Evolutionary conservation across 53 echinoderm and acorn worm genomes (phyloP), one percentile per base, ranked within the genome.

Genomic region (Temnopleurus reevesii): DNA sequence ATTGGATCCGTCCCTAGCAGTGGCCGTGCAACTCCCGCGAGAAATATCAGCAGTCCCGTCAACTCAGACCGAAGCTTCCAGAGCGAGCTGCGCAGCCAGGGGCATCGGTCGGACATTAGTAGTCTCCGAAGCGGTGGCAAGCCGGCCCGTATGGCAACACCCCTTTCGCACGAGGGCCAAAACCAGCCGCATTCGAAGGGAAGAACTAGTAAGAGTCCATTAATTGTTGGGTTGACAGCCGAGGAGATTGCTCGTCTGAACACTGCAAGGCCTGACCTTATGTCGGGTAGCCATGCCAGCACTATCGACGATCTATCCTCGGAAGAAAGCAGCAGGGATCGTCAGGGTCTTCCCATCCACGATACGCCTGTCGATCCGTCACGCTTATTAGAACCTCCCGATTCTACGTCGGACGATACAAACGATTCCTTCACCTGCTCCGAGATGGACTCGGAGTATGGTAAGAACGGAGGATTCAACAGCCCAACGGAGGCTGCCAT

Each of bases 361-460:
- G 66, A 66, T 13, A 87, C 88, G 12, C 88, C 88, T 1, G 59
- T 81, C 31, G 90, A 79, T 46, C 91, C 92, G 8, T 76, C 95
- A 24, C 93, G 89, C 15, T 92, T 97, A 19, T 91, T 95, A 33
- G 95, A 94, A 84, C 93, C 97, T 28, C 95, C 95, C 0, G 94
- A 94, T 31, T 94, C 94, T 2, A 91, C 97, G 17, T 92, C 93
- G 18, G 97, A 97, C 29, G 97, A 97, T 83, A 97, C 94, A 24
- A 94, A 94, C 35, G 97, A 93, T 61, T 97, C 97, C 23, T 97
- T 97, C 90, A 97, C 97, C 58, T 97, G 97, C 53, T 97, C 97
- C 2, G 97, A 97, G 87, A 90, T 92, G 64, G 95, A 97, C 27
- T 91, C 92, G 17, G 97, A 97, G 34, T 53, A 35, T 13, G 93